Percentiles rank a stretch among this genome's conserved stretches.
Conservation (phyloP, 1,140 invertebrate genomes). For the Leptinotarsa defecta region DNA sequence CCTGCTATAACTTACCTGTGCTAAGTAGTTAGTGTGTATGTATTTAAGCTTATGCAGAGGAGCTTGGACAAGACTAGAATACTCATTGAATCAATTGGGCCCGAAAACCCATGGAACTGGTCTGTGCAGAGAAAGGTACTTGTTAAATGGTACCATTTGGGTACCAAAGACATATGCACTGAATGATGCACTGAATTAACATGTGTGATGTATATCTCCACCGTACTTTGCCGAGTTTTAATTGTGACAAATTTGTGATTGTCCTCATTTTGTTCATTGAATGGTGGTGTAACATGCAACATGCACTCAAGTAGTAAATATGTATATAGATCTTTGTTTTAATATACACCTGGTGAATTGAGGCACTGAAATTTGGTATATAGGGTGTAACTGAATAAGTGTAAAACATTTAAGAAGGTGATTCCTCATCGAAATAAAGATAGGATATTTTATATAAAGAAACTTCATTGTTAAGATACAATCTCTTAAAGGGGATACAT, state of each 20-base stretch:
- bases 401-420: no score
- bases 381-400: no score
- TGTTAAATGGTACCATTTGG: conserved; percentile 42
- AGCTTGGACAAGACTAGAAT: conserved; percentile 51
- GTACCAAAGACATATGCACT: conserved; percentile 44
- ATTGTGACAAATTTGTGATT: background rate
- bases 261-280: background rate
- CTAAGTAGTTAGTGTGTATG: conserved; percentile 40
- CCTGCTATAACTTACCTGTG: conserved; percentile 1
- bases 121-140: conserved; percentile 57
- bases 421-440: no score
- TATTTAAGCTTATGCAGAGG: conserved; percentile 54
- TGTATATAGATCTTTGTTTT: background rate
- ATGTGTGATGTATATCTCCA: conserved; percentile 41
- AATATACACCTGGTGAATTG: no score
- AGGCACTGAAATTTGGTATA: no score
- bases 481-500: no score
- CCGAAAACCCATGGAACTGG: conserved; percentile 51
- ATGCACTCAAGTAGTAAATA: background rate
- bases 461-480: no score
- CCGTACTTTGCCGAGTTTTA: conserved; percentile 17
- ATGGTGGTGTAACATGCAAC: conserved; percentile 5
- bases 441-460: no score
- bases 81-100: conserved; percentile 50
- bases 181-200: conserved; percentile 49